These are phyloP conservation scores for Astreopora myriophthalma DNA, from an alignment of 64 coral and sea anemone species.

Conservation along the genomic window DNA sequence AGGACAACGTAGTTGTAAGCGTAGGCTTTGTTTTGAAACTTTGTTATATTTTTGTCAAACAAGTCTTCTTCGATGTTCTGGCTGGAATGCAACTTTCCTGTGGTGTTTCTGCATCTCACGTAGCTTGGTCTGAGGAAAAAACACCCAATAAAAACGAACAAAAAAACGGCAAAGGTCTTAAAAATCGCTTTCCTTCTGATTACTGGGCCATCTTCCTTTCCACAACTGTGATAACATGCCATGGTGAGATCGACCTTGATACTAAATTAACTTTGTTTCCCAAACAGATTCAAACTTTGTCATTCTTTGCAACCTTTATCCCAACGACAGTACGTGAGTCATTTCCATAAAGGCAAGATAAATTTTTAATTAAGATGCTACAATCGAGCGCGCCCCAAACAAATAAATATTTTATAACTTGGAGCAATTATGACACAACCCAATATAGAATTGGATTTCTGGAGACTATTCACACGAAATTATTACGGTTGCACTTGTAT, in stretches of 20 bases:
- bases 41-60: constrained; percentile 68
- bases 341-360: too few relatives aligned
- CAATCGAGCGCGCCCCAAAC: too few relatives aligned
- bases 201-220: neutral
- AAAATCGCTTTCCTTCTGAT: neutral
- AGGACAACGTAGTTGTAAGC: constrained; percentile 31
- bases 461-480: too few relatives aligned
- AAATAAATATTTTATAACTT: too few relatives aligned
- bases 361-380: too few relatives aligned
- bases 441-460: too few relatives aligned
- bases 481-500: too few relatives aligned
- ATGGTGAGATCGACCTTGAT: neutral
- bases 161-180: neutral
- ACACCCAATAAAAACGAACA: neutral
- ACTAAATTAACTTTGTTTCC: neutral
- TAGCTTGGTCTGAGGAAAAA: neutral
- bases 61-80: constrained; percentile 20
- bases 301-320: too few relatives aligned
- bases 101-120: neutral
- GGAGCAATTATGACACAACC: too few relatives aligned
- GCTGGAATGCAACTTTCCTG: neutral
- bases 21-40: constrained; percentile 19
- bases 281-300: neutral
- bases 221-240: neutral
- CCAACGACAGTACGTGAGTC: neutral